Evolutionary conservation across 2,888 invertebrate genomes (phyloP).

Genomic region (Thymelicus lineola): DNA sequence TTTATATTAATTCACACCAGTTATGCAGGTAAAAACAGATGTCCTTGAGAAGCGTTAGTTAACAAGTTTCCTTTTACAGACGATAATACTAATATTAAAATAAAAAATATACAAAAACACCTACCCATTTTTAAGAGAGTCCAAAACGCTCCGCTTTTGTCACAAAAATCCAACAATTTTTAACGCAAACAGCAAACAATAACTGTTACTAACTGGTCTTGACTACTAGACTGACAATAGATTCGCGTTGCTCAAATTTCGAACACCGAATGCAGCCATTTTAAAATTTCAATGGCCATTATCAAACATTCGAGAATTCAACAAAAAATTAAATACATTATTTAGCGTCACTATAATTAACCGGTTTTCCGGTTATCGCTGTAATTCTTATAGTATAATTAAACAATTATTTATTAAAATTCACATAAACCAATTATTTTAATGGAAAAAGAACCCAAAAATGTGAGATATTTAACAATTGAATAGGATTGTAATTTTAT

Average conservation of each 20-base stretch:
- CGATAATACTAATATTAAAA: conserved; percentile 8
- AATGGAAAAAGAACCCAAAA: not conserved
- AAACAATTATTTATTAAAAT: conserved; percentile 20
- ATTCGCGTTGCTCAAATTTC: conserved; percentile 40
- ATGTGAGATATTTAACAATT: not conserved
- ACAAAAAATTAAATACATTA: conserved; percentile 25
- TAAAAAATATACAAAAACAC: conserved; percentile 21
- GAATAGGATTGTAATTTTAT: not conserved
- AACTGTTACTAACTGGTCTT: conserved; percentile 42
- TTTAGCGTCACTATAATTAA: conserved; percentile 26
- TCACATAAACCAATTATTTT: conserved; percentile 5
- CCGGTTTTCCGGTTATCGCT: conserved; percentile 10
- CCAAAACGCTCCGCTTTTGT: conserved; percentile 43
- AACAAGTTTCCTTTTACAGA: conserved; percentile 15
- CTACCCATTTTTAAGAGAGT: conserved; percentile 43
- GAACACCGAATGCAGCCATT: conserved; percentile 37
- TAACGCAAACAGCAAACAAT: conserved; percentile 42
- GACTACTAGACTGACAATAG: conserved; percentile 42
- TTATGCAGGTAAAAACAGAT: not conserved
- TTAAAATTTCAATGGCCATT: conserved; percentile 31
- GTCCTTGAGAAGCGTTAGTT: conserved; percentile 8
- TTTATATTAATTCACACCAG: not conserved
- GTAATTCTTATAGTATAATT: conserved; percentile 13
- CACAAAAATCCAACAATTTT: conserved; percentile 42
- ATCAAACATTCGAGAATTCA: conserved; percentile 32